Percentiles rank a stretch among this genome's conserved stretches.
phyloP scores from a whole-genome alignment of 1,140 invertebrate genomes.

The Bicyclus anynana region DNA sequence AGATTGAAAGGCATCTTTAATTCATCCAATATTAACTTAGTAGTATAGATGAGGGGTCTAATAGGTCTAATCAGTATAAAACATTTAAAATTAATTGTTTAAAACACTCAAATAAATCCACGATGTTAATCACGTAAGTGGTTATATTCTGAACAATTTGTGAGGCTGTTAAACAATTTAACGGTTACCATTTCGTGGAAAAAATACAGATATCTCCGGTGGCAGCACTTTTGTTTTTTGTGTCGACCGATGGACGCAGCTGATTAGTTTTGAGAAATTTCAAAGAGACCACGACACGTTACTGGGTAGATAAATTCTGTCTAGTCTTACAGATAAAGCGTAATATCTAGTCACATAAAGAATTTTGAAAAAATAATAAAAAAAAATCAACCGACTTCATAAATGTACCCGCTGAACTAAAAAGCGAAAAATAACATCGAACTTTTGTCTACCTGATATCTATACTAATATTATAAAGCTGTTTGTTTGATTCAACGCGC shows the following conservation, averaged over 20 bases:
- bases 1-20: too few species aligned
- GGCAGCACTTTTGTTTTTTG: conserved; percentile 34
- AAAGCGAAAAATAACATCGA: too few species aligned
- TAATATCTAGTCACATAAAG: too few species aligned
- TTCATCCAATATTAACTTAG: too few species aligned
- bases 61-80: too few species aligned
- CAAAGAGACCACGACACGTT: conserved; percentile 21
- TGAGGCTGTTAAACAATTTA: conserved; percentile 33
- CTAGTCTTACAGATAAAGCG: conserved; percentile 17
- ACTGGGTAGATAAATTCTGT: conserved; percentile 23
- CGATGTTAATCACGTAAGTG: not conserved
- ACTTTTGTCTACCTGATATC: too few species aligned
- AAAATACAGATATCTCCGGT: conserved; percentile 32
- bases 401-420: too few species aligned
- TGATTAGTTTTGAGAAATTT: conserved; percentile 36
- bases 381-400: too few species aligned
- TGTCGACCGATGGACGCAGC: conserved; percentile 31
- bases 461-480: too few species aligned
- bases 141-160: conserved; percentile 9
- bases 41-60: too few species aligned
- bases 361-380: too few species aligned
- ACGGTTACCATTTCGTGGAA: conserved; percentile 37
- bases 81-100: not conserved
- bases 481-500: too few species aligned
- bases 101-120: not conserved